Base-by-base conservation (phyloP, 2,888 invertebrate species). In the Chrysomela aeneicollis region DNA sequence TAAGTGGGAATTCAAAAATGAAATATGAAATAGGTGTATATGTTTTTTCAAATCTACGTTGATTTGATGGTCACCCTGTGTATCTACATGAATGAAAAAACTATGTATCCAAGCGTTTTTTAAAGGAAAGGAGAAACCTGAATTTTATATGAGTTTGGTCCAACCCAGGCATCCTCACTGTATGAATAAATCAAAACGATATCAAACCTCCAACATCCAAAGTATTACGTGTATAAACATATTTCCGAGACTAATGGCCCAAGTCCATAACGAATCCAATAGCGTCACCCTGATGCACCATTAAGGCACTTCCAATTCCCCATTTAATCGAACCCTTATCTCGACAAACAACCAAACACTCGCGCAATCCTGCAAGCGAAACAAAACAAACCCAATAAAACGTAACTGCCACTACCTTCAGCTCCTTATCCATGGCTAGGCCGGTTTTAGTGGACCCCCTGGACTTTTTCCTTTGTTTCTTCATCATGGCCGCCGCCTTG, bases 401-500 rank as follows among this genome's bases (percentile, higher is more conserved):
- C 52, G 42, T 50, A 58, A 57, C 19, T 42, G 57, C 55, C 37
- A 66, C 64, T 83, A 92, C 93, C 87, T 94, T 93, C 78, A 95
- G 88, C 86, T 95, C 95, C 83, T 95, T 95, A 84, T 95, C 95
- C 88, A 94, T 91, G 19, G 93, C 92, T 57, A 91, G 85, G 59
- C 91, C 91, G 63, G 90, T 89, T 84, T 92, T 91, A 60, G 86
- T 86, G 61, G 92, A 89, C 57, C 90, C 89, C 72, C 91, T 90
- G 54, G 92, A 90, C 82, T 93, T 94, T 86, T 95, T 95, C 70
- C 94, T 86, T 79, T 94, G 94, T 80, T 95, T 95, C 84, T 95
- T 95, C 87, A 95, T 95, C 64, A 92, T 92, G 10, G 94, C 91
- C 0, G 93, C 92, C 1, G 95, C 95, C 83, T 95, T 95, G 82